Evolutionary conservation across 2,113 vertebrate genomes (phyloP).

Genomic region (Ranitomeya variabilis): DNA sequence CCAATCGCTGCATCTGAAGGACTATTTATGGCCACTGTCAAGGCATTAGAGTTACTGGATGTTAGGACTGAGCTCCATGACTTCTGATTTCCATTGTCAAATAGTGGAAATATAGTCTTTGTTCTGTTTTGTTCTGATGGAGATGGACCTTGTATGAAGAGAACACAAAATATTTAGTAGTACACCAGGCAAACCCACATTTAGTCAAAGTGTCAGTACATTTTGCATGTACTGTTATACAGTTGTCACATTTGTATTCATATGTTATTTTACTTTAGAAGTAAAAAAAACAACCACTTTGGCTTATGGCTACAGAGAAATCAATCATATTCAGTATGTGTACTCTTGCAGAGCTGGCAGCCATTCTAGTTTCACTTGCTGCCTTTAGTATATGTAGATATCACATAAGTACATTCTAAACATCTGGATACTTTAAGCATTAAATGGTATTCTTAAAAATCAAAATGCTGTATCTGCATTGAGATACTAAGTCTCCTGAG

Average conservation of each 20-base stretch:
- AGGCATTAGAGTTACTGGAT: not conserved
- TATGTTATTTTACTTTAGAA: not conserved
- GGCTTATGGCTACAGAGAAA: not conserved
- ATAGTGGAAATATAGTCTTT: conserved; percentile 69
- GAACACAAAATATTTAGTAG: not conserved
- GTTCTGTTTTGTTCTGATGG: conserved; percentile 75
- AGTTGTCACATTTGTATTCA: not conserved
- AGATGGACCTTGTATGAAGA: conserved; percentile 66
- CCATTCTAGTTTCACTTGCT: too few relatives aligned
- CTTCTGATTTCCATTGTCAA: not conserved
- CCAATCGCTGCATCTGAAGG: conserved; percentile 82
- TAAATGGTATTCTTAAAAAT: too few relatives aligned
- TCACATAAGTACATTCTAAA: too few relatives aligned
- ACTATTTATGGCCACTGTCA: conserved; percentile 66
- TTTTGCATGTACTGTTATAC: not conserved
- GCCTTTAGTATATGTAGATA: too few relatives aligned
- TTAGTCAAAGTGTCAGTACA: not conserved
- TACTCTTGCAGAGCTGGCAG: too few relatives aligned
- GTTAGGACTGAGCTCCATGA: conserved; percentile 67
- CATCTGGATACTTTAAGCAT: too few relatives aligned
- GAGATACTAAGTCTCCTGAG: too few relatives aligned
- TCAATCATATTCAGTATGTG: not conserved
- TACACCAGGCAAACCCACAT: not conserved
- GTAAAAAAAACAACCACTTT: not conserved
- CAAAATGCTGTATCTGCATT: too few relatives aligned